A percentile compares a stretch with the other conserved stretches of the same genome.
Conservation (phyloP, 2,113 vertebrate genomes). For the Xenopus laevis region DNA sequence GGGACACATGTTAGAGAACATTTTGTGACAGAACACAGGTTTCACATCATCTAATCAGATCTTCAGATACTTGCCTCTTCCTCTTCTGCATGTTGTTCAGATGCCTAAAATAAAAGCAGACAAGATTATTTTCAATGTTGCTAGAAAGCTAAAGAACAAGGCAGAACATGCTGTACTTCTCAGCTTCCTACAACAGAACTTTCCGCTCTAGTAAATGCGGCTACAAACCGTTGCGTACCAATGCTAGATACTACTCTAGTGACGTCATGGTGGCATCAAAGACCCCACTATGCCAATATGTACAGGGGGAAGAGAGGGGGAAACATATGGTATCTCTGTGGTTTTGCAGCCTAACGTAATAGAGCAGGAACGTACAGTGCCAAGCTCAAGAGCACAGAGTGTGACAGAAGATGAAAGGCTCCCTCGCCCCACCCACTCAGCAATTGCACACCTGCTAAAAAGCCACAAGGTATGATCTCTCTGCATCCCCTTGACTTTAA, state of each 20-base stretch:
- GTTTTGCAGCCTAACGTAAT: not conserved
- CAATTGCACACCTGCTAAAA: not conserved
- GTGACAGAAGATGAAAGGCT: not conserved
- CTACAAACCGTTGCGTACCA: not conserved
- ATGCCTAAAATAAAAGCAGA: slow-evolving; percentile 55
- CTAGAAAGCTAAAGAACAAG: not conserved
- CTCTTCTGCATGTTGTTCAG: slow-evolving; percentile 68
- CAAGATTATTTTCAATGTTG: slow-evolving; percentile 39
- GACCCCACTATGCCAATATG: not conserved
- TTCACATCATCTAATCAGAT: not conserved
- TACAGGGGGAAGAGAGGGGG: too few species aligned
- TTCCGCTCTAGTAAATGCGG: too few species aligned
- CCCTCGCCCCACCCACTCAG: not conserved
- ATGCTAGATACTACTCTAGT: not conserved
- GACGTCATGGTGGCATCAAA: not conserved
- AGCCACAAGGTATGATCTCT: not conserved
- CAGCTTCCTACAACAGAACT: not conserved
- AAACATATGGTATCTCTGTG: not conserved
- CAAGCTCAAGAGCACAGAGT: not conserved
- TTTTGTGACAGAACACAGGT: too few species aligned
- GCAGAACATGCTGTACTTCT: not conserved
- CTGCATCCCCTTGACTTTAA: too few species aligned
- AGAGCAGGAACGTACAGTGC: not conserved
- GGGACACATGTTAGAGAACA: too few species aligned
- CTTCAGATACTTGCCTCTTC: slow-evolving; percentile 66